Evolutionary conservation across 2,888 invertebrate species (phyloP).

Genomic region (Dromius quadrimaculatus): DNA sequence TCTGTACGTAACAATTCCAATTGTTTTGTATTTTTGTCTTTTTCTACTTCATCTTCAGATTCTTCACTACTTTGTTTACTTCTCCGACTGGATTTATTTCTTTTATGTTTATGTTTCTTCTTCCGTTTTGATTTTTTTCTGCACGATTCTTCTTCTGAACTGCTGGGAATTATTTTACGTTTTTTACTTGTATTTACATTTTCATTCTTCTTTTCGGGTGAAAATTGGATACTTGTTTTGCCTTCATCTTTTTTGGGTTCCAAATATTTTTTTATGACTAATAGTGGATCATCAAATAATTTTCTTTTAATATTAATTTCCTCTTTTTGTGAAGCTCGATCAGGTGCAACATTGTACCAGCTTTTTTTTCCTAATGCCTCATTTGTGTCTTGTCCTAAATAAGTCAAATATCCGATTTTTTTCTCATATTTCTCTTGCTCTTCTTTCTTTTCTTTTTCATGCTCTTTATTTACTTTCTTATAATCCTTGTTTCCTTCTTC

Average conservation of each 20-base stretch:
- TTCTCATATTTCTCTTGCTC: slow-evolving; percentile 98
- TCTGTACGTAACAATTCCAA: slow-evolving; percentile 81
- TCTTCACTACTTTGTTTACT: slow-evolving; percentile 49
- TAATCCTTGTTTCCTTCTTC: slow-evolving; percentile 78
- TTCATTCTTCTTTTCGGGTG: slow-evolving; percentile 41
- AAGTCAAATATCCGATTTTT: slow-evolving; percentile 95
- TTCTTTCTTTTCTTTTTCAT: slow-evolving; percentile 89
- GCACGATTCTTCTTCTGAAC: slow-evolving; percentile 55
- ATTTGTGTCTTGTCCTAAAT: slow-evolving; percentile 93
- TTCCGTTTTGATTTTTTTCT: slow-evolving; percentile 62
- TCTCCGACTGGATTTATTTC: slow-evolving; percentile 60
- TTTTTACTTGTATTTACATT: slow-evolving; percentile 29
- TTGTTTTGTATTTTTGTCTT: slow-evolving; percentile 63
- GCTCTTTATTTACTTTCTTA: slow-evolving; percentile 82
- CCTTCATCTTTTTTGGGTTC: slow-evolving; percentile 47
- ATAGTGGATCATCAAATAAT: slow-evolving; percentile 79
- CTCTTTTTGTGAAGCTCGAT: slow-evolving; percentile 68
- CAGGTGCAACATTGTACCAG: slow-evolving; percentile 88
- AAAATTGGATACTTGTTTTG: slow-evolving; percentile 46
- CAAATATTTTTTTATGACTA: slow-evolving; percentile 74
- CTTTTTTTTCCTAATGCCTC: slow-evolving; percentile 86
- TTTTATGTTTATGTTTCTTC: slow-evolving; percentile 60
- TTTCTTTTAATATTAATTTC: slow-evolving; percentile 79
- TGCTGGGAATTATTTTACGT: slow-evolving; percentile 31
- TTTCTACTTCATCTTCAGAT: slow-evolving; percentile 57